Conservation (phyloP, 2,113 vertebrate genomes). For the Myanophis thanlyinensis region DNA sequence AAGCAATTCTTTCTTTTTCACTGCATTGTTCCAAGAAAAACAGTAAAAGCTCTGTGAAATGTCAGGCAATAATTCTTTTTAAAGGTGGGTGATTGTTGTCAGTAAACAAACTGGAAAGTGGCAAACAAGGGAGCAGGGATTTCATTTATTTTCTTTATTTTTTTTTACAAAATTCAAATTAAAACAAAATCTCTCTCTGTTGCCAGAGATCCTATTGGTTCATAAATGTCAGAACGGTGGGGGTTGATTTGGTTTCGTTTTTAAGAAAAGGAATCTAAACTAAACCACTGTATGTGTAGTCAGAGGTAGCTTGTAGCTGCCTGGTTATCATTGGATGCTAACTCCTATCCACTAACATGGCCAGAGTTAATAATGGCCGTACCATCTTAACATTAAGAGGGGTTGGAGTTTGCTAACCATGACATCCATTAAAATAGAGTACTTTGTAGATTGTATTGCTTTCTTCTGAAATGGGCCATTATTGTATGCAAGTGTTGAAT, state of each 20-base stretch:
- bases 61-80: constrained; percentile 77
- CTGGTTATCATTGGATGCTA: background rate
- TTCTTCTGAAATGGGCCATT: constrained; percentile 56
- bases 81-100: constrained; percentile 62
- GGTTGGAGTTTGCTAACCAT: background rate
- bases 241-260: background rate
- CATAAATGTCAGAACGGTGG: background rate
- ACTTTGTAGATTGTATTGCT: constrained; percentile 39
- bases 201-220: background rate
- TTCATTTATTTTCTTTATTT: background rate
- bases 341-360: background rate
- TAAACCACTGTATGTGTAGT: constrained; percentile 28
- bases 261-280: constrained; percentile 27
- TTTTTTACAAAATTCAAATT: constrained; percentile 1
- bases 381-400: background rate
- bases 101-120: constrained; percentile 40
- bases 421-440: background rate
- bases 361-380: background rate
- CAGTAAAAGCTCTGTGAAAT: constrained; percentile 65
- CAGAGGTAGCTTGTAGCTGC: background rate
- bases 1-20: constrained; percentile 60
- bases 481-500: background rate
- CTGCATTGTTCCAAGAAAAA: constrained; percentile 59
- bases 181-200: constrained; percentile 1
- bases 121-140: constrained; percentile 4